Base-by-base conservation (phyloP, 2,888 invertebrate species). In the Apamea epomidion region DNA sequence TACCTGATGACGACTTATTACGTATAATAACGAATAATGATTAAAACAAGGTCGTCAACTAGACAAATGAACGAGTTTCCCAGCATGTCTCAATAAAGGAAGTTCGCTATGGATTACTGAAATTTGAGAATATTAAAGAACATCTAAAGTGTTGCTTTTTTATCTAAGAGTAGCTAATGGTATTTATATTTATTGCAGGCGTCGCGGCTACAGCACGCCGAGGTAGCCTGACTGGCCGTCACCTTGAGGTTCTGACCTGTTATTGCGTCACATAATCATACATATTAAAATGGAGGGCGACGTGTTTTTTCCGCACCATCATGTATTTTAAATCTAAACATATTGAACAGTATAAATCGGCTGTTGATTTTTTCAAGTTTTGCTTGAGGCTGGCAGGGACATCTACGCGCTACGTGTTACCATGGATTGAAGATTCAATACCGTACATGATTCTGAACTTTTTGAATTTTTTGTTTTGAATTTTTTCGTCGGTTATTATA, bases 161-260 rank as follows among this genome's bases (percentile, higher is more conserved):
- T 60, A 83, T 58, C 1, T 54, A 37, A 71, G 45, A 80, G 42
- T 74, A 74, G 42, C 7, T 54, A 64, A 69, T 74, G 48, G 58
- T 67, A 86, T 86, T 68, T 83, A 81, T 78, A 78, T 71, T 73
- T 58, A 65, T 62, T 64, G 70, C 65, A 62, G 45, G 67, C 72
- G 67, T 62, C 76, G 76, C 81, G 82, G 72, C 62, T 65, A 70
- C 79, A 65, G 82, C 90, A 90, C 90, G 91, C 87, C 69, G 86
- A 82, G 76, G 86, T 75, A 84, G 89, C 84, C 90, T 90, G 91
- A 86, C 85, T 91, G 83, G 76, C 90, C 93, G 87, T 93, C 93
- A 94, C 93, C 93, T 94, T 94, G 94, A 95, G 92, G 92, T 87
- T 92, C 90, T 96, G 95, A 96, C 96, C 96, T 94, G 91, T 88